Evolutionary conservation across 2,113 vertebrate species (phyloP).

Genomic region (Amblyopsis rosae): DNA sequence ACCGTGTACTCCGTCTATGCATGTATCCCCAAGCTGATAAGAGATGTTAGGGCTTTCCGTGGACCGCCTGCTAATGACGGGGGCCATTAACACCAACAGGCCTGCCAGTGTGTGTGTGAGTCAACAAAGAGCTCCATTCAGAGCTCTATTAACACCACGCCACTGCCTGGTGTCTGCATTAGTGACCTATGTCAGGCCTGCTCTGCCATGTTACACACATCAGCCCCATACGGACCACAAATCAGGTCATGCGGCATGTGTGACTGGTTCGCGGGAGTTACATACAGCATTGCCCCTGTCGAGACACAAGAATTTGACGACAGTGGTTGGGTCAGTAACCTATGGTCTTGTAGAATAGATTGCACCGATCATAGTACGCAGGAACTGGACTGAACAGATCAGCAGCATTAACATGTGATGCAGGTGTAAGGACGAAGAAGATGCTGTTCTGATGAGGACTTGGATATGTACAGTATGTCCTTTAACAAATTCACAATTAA

Average conservation of each 20-base stretch:
- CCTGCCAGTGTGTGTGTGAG: constrained; percentile 51
- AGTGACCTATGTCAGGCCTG: constrained; percentile 55
- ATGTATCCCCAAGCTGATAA: constrained; percentile 51
- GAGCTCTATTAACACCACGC: constrained; percentile 63
- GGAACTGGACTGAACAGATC: too few species aligned
- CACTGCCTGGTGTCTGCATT: constrained; percentile 43
- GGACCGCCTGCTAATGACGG: constrained; percentile 63
- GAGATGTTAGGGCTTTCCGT: constrained; percentile 62
- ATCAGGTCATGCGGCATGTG: not conserved
- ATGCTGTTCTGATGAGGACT: too few species aligned
- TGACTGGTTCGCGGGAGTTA: not conserved
- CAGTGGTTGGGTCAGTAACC: not conserved
- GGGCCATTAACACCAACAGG: constrained; percentile 53
- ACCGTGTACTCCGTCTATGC: constrained; percentile 18
- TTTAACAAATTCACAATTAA: too few species aligned
- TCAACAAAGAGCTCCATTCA: constrained; percentile 70
- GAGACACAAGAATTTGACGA: not conserved
- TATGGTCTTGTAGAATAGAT: too few species aligned
- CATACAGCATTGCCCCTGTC: not conserved
- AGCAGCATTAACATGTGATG: too few species aligned
- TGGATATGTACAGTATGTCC: too few species aligned
- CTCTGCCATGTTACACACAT: constrained; percentile 41
- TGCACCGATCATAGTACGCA: too few species aligned
- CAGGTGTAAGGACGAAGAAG: too few species aligned
- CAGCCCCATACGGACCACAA: not conserved